Base-by-base conservation (phyloP, 2,888 invertebrate genomes). In the Patella pellucida region DNA sequence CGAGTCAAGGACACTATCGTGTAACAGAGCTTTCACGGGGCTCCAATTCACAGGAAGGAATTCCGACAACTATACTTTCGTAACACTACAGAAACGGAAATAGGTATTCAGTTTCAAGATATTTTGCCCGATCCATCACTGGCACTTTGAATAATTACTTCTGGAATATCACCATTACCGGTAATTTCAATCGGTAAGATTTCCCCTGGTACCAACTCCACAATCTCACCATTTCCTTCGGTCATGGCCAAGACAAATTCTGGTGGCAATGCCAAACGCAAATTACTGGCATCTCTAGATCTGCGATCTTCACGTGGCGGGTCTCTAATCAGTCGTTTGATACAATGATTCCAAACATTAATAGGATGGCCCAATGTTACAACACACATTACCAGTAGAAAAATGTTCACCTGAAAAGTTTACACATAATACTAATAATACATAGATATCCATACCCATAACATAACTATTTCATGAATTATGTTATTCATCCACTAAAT, bases 281-380 rank as follows among this genome's bases (percentile, higher is more conserved):
- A 19, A 9, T 41, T n/a, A 69, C 52, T 73, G 31, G 67, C 68
- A 23, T 73, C 73, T 2, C 71, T 62, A 4, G 68, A 14, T 68
- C 68, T 62, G 19, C 31, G 54, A 4, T 77, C 72, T 14, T 67
- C 50, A 31, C 69, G 51, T 52, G 67, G 62, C n/a, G 54, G 41
- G 54, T 77, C 72, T 31, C 52, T 54, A 67, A 82, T 79, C n/a
- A 79, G 78, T 5, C 78, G 71, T 16, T 74, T 74, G 7, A 74
- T 71, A 70, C 82, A 82, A 69, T 81, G 79, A 71, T 77, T 71
- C 82, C 82, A 82, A 15, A 76, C 77, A 75, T 81, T 79, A 27
- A 82, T 41, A n/a, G 78, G 79, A 72, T 82, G 82, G 5, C 69
- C 77, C 15, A 81, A 52, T 7, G 77, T 68, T 68, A 82, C 68